Percentiles rank a stretch among this genome's conserved stretches.
Conservation (phyloP, 2,113 vertebrate species). For the Nipponia nippon region DNA sequence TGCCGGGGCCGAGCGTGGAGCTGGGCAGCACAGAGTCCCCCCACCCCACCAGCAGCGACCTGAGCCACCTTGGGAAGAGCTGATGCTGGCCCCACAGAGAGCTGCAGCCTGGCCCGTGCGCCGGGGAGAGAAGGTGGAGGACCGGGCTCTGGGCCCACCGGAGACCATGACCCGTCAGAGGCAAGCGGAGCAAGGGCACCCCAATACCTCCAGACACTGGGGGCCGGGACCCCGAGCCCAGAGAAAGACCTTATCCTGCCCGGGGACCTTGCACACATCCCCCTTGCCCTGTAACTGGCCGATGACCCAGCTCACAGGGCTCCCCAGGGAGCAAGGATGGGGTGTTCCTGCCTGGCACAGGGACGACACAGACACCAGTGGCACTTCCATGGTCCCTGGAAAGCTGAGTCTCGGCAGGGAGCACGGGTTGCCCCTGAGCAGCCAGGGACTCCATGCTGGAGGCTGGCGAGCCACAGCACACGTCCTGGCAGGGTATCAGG, state of each 20-base stretch:
- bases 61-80: neutral
- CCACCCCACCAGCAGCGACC: neutral
- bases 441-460: neutral
- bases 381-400: neutral
- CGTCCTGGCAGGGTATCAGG: neutral
- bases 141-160: fast-evolving
- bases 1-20: neutral
- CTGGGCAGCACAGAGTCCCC: neutral
- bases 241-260: neutral
- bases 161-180: fast-evolving
- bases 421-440: neutral
- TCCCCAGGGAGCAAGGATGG: neutral
- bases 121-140: neutral
- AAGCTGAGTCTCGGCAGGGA: neutral
- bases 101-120: neutral
- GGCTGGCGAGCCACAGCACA: fast-evolving
- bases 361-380: neutral
- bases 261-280: neutral
- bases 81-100: neutral
- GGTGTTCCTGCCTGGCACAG: neutral
- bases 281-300: neutral
- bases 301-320: fast-evolving
- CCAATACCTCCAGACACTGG: neutral
- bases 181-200: neutral
- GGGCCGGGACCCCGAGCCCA: fast-evolving